Evolutionary conservation across 2,888 invertebrate genomes (phyloP), one percentile per base, ranked within the genome.

Genomic region (Camponotus fellah): DNA sequence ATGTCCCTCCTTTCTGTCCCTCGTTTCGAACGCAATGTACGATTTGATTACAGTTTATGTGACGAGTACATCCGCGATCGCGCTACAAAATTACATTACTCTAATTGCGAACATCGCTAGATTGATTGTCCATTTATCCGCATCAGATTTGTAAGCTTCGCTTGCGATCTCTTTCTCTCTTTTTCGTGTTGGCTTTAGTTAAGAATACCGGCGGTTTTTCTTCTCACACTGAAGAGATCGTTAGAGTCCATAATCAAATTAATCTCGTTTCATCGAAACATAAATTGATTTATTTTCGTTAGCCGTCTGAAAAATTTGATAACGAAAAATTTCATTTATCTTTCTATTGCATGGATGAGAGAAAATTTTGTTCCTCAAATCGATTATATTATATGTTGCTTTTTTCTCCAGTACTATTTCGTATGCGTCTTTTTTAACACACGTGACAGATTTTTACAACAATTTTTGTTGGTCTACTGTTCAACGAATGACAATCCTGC

Each of bases 91-190:
- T 71, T 80, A 46, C 71, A 60, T 80, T 80, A 71, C 58, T 60
- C 79, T 80, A 80, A 80, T 80, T 80, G 71, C 71, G 34, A 43
- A 14, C 46, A 79, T 34, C 69, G 34, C 69, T 71, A 49, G 71
- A 80, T 12, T 34, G 17, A 71, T 80, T 58, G 69, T 40, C 76
- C 26, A 8, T 66, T 34, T 43, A 12, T n/a, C 14, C 17, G 37
- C 46, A 37, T 60, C 60, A 71, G 60, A 80, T 71, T 69, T 71
- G 79, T 37, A 32, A 60, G 46, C 21, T 34, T 60, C 2, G 58
- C 58, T 46, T 26, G 43, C 26, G 43, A 43, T 17, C 34, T 8
- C 21, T 3, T 3, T 5, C n/a, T 5, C 6, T 12, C 6, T 12
- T 40, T 17, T 14, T 5, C 2, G 9, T 21, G 21, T 12, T 14